Conservation (phyloP, 2,797 vertebrate genomes). For the Delichon dasypus region DNA sequence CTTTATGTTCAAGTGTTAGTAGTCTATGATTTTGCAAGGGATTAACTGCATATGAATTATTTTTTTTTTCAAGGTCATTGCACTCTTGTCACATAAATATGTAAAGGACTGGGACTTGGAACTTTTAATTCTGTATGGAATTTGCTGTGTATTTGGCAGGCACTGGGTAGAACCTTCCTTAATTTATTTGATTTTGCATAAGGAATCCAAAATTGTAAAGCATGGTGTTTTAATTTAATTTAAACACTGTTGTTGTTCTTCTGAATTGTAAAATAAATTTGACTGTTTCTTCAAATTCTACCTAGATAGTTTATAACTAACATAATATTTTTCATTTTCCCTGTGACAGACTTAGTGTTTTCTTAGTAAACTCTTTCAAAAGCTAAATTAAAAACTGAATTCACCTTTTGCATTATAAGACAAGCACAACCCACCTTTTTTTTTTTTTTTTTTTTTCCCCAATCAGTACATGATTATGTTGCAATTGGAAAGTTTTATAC, state of each 20-base stretch:
- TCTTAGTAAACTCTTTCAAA: background rate
- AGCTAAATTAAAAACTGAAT: background rate
- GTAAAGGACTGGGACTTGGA: background rate
- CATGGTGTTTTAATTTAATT: background rate
- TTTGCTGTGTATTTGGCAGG: background rate
- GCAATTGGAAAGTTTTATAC: background rate
- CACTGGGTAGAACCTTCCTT: background rate
- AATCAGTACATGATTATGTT: background rate
- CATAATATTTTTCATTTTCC: background rate
- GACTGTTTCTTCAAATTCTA: background rate
- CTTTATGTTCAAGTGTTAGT: background rate
- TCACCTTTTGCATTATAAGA: background rate
- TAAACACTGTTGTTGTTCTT: background rate
- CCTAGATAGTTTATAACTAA: background rate
- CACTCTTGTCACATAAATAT: background rate
- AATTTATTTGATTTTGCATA: background rate
- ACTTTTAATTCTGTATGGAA: background rate
- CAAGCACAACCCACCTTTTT: background rate
- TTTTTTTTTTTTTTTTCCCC: background rate
- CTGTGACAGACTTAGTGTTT: background rate
- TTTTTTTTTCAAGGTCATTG: background rate
- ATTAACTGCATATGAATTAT: background rate
- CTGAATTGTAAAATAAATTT: background rate
- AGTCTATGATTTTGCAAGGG: background rate
- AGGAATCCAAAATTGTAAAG: background rate